Evolutionary conservation across 2,888 invertebrate species (phyloP), one percentile per base, ranked within the genome.

Genomic region (Leptothorax acervorum): DNA sequence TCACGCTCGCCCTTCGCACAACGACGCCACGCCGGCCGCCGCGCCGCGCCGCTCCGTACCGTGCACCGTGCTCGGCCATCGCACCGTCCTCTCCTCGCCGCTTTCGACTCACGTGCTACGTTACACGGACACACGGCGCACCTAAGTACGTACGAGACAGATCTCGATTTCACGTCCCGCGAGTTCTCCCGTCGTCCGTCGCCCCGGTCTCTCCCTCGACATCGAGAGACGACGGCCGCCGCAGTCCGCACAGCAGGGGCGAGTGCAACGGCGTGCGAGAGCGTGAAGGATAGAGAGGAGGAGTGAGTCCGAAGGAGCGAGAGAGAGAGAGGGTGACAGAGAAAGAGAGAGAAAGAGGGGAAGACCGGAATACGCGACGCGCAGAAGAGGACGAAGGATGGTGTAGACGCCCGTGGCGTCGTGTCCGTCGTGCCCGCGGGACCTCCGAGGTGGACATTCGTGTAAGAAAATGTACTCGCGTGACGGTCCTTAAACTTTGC

Each of bases 361-460:
- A 31, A 65, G 28, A 39, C n/a, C 11, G 76, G 12, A 71, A 75
- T 71, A 83, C 51, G 39, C 51, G 53, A 74, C 51, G 28, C 74
- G 42, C 63, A 57, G 68, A 78, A 78, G 78, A 78, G 68, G 45
- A 68, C 78, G 28, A 45, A 55, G 55, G 78, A 78, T 66, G 45
- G 66, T 78, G 68, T 68, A 78, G 70, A 78, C 78, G 53, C 55
- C 68, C 68, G 57, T 57, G 57, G 48, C 70, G 35, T 76, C 62
- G 55, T 78, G 55, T 65, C 42, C 42, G 42, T 70, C 70, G 78
- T 79, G 70, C 42, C 48, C 48, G 60, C 70, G 70, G 71, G 60
- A 79, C 35, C 70, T 79, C 60, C 81, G n/a, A 79, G n/a, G 55
- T 71, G 39, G 79, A 78, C 79, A 63, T 74, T 62, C 63, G 51